Evolutionary conservation across 2,888 invertebrate genomes (phyloP), one percentile per base, ranked within the genome.

Genomic region (Caradrina clavipalpis): DNA sequence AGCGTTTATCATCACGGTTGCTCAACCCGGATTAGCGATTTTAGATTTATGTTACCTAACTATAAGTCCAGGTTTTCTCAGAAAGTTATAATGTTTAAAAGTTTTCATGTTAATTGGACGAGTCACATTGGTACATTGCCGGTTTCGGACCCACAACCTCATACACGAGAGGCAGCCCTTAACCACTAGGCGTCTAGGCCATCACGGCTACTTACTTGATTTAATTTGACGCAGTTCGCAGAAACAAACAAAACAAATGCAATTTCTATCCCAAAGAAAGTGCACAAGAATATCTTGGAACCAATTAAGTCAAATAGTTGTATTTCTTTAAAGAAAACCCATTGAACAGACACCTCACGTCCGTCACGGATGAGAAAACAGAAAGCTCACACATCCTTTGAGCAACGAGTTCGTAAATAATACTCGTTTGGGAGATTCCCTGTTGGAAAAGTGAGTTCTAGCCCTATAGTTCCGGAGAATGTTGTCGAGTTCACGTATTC

Each of bases 321-420:
- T 35, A 17, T 55, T 74, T 57, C 61, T 51, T 51, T 19, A 59
- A 39, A 53, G 22, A 56, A 42, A 31, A n/a, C n/a, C 10, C 21
- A 63, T 53, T 69, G 13, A 58, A 66, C 61, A 45, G 59, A 61
- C 53, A 39, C 21, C 13, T 21, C 21, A 49, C 42, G 21, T 59
- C 54, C 54, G 58, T 31, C 0, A 35, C 51, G 31, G 35, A 67
- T 13, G 58, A 35, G 72, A 76, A 58, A 78, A 54, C 51, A 47
- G 69, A 67, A 71, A 78, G 54, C 26, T 19, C 51, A 21, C 35
- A 61, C 74, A 77, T 81, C 63, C 75, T 67, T 66, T 15, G 10
- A 22, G 1, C 7, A n/a, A 42, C 35, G 22, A 47, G 26, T 67
- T 17, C 56, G 50, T 64, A 15, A 68, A 55, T 39, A 49, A 21